Base-by-base conservation (phyloP, 1,140 invertebrate species). In the Drosophila kurseongensis region DNA sequence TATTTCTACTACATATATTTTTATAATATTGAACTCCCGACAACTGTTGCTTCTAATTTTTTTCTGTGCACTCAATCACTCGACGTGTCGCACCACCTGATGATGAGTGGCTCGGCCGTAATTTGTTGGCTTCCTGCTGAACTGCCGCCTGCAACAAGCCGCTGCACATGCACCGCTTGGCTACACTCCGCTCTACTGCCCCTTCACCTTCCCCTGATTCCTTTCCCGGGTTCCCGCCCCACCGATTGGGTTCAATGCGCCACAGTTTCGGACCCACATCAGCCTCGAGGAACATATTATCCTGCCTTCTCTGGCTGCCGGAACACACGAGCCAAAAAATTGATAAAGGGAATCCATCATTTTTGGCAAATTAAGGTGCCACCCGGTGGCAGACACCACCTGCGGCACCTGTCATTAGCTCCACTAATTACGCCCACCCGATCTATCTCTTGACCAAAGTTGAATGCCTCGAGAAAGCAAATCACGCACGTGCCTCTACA, bases 131-230 rank as follows among this genome's bases (percentile, higher is more conserved):
- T 72, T 73, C 80, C 68, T 63, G 59, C 69, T 32, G 29, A 32
- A 32, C 29, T 18, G 18, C 51, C 84, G 84, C 78, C 84, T 89
- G 83, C 83, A 88, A 89, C 83, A 88, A 89, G 83, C 83, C 79
- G 83, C 67, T 88, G 83, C 83, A 88, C 83, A 88, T 88, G 81
- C 84, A 81, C 76, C 84, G 84, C 83, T 79, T 86, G 76, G 83
- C 73, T 76, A 67, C 71, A 83, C 76, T 57, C 27, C 16, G 35
- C 27, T 41, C 48, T 35, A 44, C 56, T 51, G 50, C 54, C 56
- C 50, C 38, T 35, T 16, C 57, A 16, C 32, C 45, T n/a, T 5
- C 45, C 29, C 29, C 32, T 23, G 6, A 2, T 6, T 48, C 9
- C 36, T 13, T 13, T n/a, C 35, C 14, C 12, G 9, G 16, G 18